Base-by-base conservation (phyloP, 2,797 vertebrate genomes). In the Rhynchonycteris naso region DNA sequence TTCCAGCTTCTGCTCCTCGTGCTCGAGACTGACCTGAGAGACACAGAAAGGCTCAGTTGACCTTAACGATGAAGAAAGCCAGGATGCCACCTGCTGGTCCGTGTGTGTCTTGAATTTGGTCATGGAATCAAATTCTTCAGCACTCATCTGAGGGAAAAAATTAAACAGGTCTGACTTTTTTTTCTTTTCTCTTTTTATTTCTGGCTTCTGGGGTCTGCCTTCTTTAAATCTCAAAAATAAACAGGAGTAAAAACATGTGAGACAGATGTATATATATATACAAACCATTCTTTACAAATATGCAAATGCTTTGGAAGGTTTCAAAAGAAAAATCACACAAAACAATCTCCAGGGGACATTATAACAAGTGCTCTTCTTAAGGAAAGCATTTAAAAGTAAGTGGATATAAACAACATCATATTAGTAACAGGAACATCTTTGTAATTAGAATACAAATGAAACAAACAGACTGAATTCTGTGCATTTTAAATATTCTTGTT, bases 1-100 rank as follows among this genome's bases (percentile, higher is more conserved):
- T 97, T 99, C 99, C 97, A 99, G 97, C 94, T 99, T 99, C 95
- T 99, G 99, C 21, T 99, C 99, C 96, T 99, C 99, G 0, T 99
- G 99, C 96, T 99, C 99, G 11, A 99, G 98, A 81, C 99, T 99
- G 97, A 99, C 99, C 99, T 99, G 97, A 69, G 92, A 56, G 74
- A 80, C 38, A 56, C 3, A 90, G 15, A 38, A 22, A 58, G 0
- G 4, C 18, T 71, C 2, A 2, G 35, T 16, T 38, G 76, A 56
- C 22, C 18, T 33, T 21, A 85, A 72, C 15, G 50, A 33, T 65
- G 52, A 38, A 82, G 63, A 85, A 93, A 61, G 71, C 26, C 28
- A 19, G 68, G 52, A 84, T 2, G 4, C 0, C 1, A 72, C 0
- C 38, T 85, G 63, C 79, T 21, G 3, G 56, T 88, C 3, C n/a